These are phyloP conservation scores for Lophochroa leadbeateri DNA, from an alignment of 2,113 vertebrate species.

Conservation along the genomic window DNA sequence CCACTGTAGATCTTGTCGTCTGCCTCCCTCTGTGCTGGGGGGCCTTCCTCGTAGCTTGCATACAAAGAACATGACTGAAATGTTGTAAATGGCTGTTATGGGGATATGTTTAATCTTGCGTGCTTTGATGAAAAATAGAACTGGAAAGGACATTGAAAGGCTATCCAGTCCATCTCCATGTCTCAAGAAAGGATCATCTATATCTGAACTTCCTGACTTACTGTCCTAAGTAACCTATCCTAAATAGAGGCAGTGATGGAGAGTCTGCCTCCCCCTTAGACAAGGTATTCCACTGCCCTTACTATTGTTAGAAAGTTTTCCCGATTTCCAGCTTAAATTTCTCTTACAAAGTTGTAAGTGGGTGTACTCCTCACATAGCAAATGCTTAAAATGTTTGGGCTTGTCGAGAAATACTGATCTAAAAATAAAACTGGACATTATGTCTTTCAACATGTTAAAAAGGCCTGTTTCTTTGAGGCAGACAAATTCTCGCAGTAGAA, in stretches of 20 bases:
- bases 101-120: background rate
- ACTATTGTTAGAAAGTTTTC: slow-evolving; percentile 27
- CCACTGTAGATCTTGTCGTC: background rate
- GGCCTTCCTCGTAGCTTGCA: background rate
- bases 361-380: background rate
- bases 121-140: background rate
- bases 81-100: rapidly evolving
- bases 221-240: background rate
- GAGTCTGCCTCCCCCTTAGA: background rate
- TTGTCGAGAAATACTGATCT: background rate
- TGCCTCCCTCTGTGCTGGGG: background rate
- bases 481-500: background rate
- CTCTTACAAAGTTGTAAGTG: background rate
- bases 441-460: background rate
- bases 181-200: background rate
- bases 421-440: background rate
- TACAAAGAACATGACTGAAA: background rate
- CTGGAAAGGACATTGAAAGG: background rate
- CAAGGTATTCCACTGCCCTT: background rate
- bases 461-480: background rate
- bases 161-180: background rate
- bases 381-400: background rate
- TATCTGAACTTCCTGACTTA: background rate
- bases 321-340: slow-evolving; percentile 7
- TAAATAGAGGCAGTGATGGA: background rate